Evolutionary conservation across 1,140 invertebrate genomes (phyloP).

Genomic region (Gryllus bimaculatus): DNA sequence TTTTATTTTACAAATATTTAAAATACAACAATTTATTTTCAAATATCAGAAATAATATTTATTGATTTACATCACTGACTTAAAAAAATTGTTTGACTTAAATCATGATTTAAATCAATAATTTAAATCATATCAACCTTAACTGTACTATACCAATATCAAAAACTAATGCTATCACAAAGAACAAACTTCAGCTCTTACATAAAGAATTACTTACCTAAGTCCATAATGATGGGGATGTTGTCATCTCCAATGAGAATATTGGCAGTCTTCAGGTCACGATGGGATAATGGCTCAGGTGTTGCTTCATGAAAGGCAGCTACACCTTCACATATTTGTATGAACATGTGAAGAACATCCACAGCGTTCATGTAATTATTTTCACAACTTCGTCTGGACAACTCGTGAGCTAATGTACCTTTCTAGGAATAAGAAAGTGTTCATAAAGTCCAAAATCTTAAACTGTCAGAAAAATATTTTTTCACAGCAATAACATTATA

Average conservation of each 20-base stretch:
- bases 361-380: conserved; percentile 52
- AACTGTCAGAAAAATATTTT: neutral
- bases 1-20: too few species aligned
- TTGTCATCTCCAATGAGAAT: conserved; percentile 63
- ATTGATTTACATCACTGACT: too few species aligned
- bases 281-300: conserved; percentile 65
- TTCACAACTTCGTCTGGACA: conserved; percentile 47
- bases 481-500: neutral
- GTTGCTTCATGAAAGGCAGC: conserved; percentile 63
- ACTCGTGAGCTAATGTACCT: conserved; percentile 64
- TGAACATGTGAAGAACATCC: conserved; percentile 59
- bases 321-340: conserved; percentile 64
- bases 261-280: conserved; percentile 79
- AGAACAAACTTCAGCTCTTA: too few species aligned
- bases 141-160: too few species aligned
- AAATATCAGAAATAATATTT: too few species aligned
- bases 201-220: conserved; percentile 41
- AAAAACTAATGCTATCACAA: too few species aligned
- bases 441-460: neutral
- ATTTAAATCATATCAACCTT: too few species aligned
- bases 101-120: too few species aligned
- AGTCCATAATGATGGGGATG: conserved; percentile 71
- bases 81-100: too few species aligned
- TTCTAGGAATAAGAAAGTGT: conserved; percentile 37
- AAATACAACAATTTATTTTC: too few species aligned